Conservation (phyloP, 2,797 vertebrate genomes). For the Alcedo atthis region DNA sequence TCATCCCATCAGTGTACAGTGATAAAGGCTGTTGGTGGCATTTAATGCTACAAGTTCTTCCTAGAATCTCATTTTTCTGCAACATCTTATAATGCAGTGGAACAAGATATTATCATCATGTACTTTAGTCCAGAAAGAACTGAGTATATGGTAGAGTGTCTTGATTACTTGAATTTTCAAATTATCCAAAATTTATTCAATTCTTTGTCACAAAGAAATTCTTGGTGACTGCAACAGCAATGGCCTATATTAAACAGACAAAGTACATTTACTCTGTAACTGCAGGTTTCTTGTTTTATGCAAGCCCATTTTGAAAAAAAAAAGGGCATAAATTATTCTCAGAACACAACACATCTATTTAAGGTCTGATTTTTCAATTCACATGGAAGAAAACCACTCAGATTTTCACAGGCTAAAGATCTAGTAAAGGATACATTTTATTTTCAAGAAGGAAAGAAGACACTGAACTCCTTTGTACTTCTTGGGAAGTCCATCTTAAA, state of each 20-base stretch:
- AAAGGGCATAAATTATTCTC: neutral
- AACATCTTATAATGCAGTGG: constrained; percentile 16
- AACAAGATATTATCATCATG: constrained; percentile 31
- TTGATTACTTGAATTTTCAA: constrained; percentile 54
- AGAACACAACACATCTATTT: neutral
- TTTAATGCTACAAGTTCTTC: constrained; percentile 40
- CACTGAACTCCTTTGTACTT: neutral
- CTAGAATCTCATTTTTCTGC: constrained; percentile 33
- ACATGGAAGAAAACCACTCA: neutral
- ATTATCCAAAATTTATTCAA: constrained; percentile 38
- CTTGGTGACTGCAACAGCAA: constrained; percentile 9
- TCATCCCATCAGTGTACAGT: neutral
- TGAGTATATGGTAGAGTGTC: neutral
- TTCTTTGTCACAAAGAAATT: neutral
- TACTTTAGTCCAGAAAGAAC: constrained; percentile 46
- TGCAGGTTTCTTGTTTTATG: neutral
- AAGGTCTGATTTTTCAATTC: neutral
- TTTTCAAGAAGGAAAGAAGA: neutral
- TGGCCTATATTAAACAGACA: neutral
- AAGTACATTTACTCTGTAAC: neutral
- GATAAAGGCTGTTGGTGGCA: constrained; percentile 40
- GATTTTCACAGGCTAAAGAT: neutral
- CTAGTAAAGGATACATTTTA: neutral
- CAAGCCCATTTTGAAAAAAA: neutral
- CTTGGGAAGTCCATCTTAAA: neutral